phyloP scores from a whole-genome alignment of 2,113 vertebrate genomes.

The Diphyllodes magnificus region DNA sequence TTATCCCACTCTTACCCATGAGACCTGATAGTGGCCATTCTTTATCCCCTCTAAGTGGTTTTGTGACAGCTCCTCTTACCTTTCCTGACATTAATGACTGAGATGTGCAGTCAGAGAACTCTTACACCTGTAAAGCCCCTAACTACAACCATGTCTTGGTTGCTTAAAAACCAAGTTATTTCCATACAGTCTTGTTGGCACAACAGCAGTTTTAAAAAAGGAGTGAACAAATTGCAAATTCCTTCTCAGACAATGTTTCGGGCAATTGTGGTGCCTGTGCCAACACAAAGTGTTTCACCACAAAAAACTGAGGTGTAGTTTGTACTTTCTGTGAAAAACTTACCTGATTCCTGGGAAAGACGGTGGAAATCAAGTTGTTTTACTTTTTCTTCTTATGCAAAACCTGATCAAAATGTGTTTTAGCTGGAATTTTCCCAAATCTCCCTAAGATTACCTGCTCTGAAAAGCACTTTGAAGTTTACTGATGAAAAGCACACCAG shows the following conservation, averaged over 20 bases:
- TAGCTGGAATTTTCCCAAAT: not conserved
- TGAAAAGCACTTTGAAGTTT: conserved; percentile 5
- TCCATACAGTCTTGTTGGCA: not conserved
- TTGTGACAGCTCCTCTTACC: not conserved
- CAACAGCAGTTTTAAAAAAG: not conserved
- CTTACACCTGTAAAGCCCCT: not conserved
- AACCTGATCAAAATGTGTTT: not conserved
- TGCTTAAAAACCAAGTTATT: not conserved
- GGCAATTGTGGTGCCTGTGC: not conserved
- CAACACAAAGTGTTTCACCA: not conserved
- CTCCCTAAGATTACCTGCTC: not conserved
- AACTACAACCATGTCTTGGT: not conserved
- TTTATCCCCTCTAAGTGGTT: not conserved
- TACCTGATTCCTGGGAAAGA: not conserved
- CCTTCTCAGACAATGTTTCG: not conserved
- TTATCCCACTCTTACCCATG: not conserved
- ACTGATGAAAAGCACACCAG: not conserved
- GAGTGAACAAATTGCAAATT: not conserved
- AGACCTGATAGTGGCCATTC: not conserved
- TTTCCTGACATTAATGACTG: not conserved
- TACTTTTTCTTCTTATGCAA: not conserved
- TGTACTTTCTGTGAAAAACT: not conserved
- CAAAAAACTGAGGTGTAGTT: not conserved
- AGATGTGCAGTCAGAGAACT: not conserved
- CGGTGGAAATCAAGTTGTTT: not conserved